Evolutionary conservation across 2,113 vertebrate species (phyloP).

Genomic region (Takifugu flavidus): DNA sequence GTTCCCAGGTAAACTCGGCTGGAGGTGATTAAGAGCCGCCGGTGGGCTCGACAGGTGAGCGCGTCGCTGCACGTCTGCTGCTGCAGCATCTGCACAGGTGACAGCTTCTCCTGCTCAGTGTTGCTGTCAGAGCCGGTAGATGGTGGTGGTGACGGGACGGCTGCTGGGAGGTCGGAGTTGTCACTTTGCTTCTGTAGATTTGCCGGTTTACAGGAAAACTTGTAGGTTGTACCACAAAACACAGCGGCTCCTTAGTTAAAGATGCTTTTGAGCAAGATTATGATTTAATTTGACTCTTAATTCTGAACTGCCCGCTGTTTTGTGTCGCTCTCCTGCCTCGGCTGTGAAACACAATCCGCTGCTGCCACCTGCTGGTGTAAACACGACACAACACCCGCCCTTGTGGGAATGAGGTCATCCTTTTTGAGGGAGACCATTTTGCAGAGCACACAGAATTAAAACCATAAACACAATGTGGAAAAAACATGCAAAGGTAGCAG

Average conservation of each 20-base stretch:
- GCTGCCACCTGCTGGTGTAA: slow-evolving; percentile 65
- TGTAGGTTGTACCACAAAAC: slow-evolving; percentile 32
- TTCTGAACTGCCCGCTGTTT: neutral
- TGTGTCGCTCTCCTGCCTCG: neutral
- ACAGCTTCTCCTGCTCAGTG: slow-evolving; percentile 64
- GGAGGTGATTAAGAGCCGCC: slow-evolving; percentile 66
- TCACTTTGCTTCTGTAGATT: slow-evolving; percentile 63
- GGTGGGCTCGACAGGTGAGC: slow-evolving; percentile 70
- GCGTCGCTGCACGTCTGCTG: slow-evolving; percentile 59
- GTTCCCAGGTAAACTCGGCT: slow-evolving; percentile 52
- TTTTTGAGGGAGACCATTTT: slow-evolving; percentile 22
- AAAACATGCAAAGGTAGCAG: slow-evolving; percentile 8
- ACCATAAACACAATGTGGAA: slow-evolving; percentile 14
- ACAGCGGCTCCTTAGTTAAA: neutral
- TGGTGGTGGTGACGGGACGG: slow-evolving; percentile 52
- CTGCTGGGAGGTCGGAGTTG: slow-evolving; percentile 58
- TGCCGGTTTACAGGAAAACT: slow-evolving; percentile 59
- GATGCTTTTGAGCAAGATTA: slow-evolving; percentile 4
- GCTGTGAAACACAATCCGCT: slow-evolving; percentile 35
- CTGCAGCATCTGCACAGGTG: slow-evolving; percentile 64
- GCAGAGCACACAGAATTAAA: slow-evolving; percentile 17
- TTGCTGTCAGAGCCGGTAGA: slow-evolving; percentile 57
- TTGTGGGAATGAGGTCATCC: slow-evolving; percentile 33
- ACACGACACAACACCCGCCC: slow-evolving; percentile 1
- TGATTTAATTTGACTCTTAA: neutral